Percentiles rank a stretch among this genome's conserved stretches.
Evolutionary conservation across 1,140 invertebrate species (phyloP).

Genomic region (Danaus melanippus): DNA sequence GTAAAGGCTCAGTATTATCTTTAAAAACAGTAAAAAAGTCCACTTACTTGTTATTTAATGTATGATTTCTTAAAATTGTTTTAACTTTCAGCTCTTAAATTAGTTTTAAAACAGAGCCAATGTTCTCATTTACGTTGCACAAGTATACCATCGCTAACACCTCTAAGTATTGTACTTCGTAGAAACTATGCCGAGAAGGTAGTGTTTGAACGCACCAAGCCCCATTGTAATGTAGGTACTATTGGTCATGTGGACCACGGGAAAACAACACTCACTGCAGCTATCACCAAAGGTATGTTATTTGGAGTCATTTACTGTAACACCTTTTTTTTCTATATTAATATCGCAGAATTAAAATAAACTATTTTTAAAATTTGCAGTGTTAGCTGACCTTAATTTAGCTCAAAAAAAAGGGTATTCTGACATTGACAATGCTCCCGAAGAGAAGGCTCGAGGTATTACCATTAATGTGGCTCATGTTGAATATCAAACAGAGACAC

Average conservation of each 20-base stretch:
- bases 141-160: conserved; percentile 37
- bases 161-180: conserved; percentile 50
- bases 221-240: conserved; percentile 98
- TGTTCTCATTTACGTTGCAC: conserved; percentile 36
- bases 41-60: too few species aligned
- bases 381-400: conserved; percentile 85
- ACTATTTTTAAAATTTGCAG: conserved; percentile 55
- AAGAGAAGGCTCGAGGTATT: conserved; percentile 97
- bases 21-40: too few species aligned
- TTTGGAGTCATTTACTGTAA: not conserved
- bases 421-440: conserved; percentile 98
- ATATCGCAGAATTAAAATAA: conserved; percentile 16
- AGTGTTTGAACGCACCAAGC: conserved; percentile 85
- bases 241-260: conserved; percentile 99
- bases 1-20: conserved; percentile 4
- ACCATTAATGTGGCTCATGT: conserved; percentile 99
- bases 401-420: conserved; percentile 90
- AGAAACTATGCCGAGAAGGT: conserved; percentile 81
- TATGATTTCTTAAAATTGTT: conserved; percentile 1
- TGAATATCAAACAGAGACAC: conserved; percentile 94
- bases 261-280: conserved; percentile 98
- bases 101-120: conserved; percentile 51
- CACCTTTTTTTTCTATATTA: not conserved
- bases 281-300: conserved; percentile 88
- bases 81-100: conserved; percentile 46